Conservation (phyloP, 2,888 invertebrate species). For the Palloptera scutellata region DNA sequence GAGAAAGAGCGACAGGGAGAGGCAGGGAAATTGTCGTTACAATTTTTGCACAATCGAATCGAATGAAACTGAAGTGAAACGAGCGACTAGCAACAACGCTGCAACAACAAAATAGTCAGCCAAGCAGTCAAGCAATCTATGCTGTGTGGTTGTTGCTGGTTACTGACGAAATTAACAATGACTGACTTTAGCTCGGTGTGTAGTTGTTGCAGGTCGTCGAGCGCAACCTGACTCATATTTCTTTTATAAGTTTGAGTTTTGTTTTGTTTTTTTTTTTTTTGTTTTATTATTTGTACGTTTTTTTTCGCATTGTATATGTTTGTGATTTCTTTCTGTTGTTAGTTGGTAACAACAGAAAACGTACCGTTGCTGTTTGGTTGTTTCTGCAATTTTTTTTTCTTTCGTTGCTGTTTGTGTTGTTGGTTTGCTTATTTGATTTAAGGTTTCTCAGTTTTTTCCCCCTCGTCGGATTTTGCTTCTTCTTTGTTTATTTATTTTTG, state of each 20-base stretch:
- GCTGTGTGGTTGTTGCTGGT: not conserved
- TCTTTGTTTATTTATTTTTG: slow-evolving; percentile 12
- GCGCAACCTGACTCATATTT: not conserved
- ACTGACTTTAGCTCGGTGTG: no score
- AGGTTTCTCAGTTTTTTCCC: not conserved
- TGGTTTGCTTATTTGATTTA: not conserved
- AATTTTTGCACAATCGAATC: no score
- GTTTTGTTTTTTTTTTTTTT: not conserved
- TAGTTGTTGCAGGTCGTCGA: not conserved
- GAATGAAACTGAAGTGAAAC: not conserved
- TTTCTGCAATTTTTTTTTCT: not conserved
- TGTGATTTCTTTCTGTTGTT: not conserved
- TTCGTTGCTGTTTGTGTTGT: slow-evolving; percentile 3
- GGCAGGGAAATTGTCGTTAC: no score
- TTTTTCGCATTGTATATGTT: not conserved
- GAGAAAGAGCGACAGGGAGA: no score
- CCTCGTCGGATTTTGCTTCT: not conserved
- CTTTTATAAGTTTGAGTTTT: not conserved
- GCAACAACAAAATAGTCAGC: not conserved
- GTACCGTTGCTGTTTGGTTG: no score
- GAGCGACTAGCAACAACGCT: not conserved
- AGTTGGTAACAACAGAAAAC: not conserved
- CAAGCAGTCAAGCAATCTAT: not conserved
- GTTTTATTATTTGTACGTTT: not conserved
- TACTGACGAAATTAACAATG: no score